phyloP scores from a whole-genome alignment of 92 coral and sea anemone genomes.

The Zoanthus sansibaricus region DNA sequence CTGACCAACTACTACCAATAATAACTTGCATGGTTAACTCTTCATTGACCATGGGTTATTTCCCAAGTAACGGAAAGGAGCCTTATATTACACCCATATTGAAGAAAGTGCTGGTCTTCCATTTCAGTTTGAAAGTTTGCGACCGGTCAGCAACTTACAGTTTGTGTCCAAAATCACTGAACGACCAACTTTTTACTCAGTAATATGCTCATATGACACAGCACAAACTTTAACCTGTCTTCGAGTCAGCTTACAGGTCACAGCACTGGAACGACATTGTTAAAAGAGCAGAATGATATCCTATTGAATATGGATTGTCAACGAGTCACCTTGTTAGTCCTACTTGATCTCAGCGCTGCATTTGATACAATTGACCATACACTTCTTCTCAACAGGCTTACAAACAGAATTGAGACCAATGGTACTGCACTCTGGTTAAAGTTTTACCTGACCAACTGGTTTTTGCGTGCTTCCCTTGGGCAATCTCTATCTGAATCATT shows the following conservation, averaged over 20 bases:
- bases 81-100: conserved; percentile 50
- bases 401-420: conserved; percentile 19
- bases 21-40: too few relatives aligned
- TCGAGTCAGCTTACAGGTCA: conserved; percentile 32
- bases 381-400: too few relatives aligned
- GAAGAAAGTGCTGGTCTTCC: conserved; percentile 27
- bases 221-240: conserved; percentile 32
- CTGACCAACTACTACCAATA: too few relatives aligned
- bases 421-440: conserved; percentile 56
- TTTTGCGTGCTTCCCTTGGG: conserved; percentile 27
- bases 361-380: too few relatives aligned
- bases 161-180: conserved; percentile 52
- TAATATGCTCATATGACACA: conserved; percentile 21
- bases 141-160: neutral
- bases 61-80: too few relatives aligned
- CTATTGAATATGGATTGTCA: neutral
- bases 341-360: too few relatives aligned
- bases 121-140: neutral
- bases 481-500: neutral
- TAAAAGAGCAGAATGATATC: conserved; percentile 35
- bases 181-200: conserved; percentile 47
- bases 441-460: neutral
- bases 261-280: conserved; percentile 45
- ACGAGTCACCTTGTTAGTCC: conserved; percentile 22
- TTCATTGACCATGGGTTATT: too few relatives aligned